Evolutionary conservation across 2,888 invertebrate genomes (phyloP), one percentile per base, ranked within the genome.

Genomic region (Asteroscopus sphinx): DNA sequence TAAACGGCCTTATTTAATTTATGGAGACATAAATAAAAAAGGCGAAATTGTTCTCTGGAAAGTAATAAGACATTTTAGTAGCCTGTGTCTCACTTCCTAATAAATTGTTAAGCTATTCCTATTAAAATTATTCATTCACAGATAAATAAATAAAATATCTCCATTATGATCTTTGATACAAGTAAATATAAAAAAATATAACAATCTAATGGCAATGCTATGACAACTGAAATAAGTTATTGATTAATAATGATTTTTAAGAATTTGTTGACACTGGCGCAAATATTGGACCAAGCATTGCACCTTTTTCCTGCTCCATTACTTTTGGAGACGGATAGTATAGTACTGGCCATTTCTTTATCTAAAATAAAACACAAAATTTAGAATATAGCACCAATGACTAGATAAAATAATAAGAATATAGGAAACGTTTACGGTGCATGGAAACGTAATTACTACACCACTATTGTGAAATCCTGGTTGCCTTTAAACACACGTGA

Each of bases 21-120:
- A 79, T 79, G 60, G 35, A n/a, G 37, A 55, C 76, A 79, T 79
- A 79, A 80, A 78, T 67, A 58, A 78, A 80, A 68, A 79, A 79
- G 78, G 64, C 65, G 16, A 45, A 28, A 16, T 42, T 28, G 13
- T 33, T 36, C 21, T 25, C 16, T 13, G 5, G 0, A 35, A 25
- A 11, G 16, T 13, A 32, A 46, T 8, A 36, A 40, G 11, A 28
- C 0, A 2, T 35, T 21, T 21, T 15, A 8, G 30, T 7, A 16
- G 26, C 36, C 63, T 28, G 48, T 49, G 44, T 49, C 45, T 41
- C 30, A 35, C 13, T 44, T 48, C 28, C 9, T 26, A 44, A 52
- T 40, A 32, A 32, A 26, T 16, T 45, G 3, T 15, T n/a, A 16
- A 17, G 15, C 9, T 35, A 33, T 3, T 13, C 9, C 11, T 28